Conservation (phyloP, 1,140 invertebrate genomes). For the Euglossa dilemma region DNA sequence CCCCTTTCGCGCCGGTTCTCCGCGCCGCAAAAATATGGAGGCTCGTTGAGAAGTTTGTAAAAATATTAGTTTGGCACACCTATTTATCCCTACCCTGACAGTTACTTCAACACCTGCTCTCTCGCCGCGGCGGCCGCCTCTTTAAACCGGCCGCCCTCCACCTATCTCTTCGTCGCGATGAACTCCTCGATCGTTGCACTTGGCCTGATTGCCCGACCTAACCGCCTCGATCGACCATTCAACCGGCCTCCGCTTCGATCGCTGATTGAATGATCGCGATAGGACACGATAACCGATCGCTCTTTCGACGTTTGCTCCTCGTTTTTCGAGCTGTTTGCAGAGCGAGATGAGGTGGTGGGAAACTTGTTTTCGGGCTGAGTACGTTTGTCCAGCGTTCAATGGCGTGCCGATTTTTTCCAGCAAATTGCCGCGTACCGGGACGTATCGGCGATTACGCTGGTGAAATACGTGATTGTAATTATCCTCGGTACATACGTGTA, state of each 20-base stretch:
- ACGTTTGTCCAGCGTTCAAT: background rate
- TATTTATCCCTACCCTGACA: conserved; percentile 48
- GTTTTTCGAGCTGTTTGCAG: background rate
- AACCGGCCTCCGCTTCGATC: background rate
- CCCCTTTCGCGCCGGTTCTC: background rate
- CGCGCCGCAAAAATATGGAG: conserved; percentile 32
- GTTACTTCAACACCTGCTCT: conserved; percentile 46
- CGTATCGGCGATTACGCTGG: no score
- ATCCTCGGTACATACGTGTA: no score
- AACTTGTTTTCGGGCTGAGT: background rate
- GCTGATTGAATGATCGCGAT: background rate
- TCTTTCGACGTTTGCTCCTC: background rate
- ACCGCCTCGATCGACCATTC: background rate
- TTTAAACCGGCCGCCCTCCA: background rate
- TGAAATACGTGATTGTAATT: no score
- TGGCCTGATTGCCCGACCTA: conserved; percentile 1
- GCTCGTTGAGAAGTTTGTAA: conserved; percentile 55
- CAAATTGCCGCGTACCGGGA: background rate
- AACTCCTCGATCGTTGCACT: conserved; percentile 1
- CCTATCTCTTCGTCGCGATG: background rate
- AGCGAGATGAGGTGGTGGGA: no score
- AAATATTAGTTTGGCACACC: conserved; percentile 64
- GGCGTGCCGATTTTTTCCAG: background rate
- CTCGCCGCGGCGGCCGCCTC: background rate
- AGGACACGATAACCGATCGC: background rate